These are phyloP conservation scores for Cotesia glomerata DNA, from an alignment of 1,140 invertebrate species.

Conservation along the genomic window DNA sequence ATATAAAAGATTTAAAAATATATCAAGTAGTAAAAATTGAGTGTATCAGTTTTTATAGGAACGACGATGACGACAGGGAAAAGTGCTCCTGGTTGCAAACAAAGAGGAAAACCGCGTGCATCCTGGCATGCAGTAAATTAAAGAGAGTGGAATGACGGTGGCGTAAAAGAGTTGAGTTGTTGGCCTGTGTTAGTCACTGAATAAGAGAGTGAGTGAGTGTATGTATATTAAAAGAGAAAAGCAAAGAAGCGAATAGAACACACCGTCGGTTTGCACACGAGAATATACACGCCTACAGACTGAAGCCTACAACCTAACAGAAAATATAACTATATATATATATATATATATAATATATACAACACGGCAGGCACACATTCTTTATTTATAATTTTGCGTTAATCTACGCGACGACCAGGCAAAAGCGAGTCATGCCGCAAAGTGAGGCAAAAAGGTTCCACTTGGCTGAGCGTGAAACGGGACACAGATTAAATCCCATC, in stretches of 20 bases:
- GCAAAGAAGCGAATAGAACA: too few species aligned
- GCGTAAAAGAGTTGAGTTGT: not conserved
- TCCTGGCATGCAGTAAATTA: not conserved
- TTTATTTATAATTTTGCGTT: slow-evolving; percentile 65
- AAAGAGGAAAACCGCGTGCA: not conserved
- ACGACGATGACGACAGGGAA: not conserved
- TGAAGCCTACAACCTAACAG: not conserved
- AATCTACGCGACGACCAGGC: slow-evolving; percentile 61
- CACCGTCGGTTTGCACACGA: not conserved
- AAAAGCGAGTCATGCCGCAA: slow-evolving; percentile 62
- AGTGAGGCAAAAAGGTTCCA: slow-evolving; percentile 64
- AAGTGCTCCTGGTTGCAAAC: slow-evolving; percentile 1
- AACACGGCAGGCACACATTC: slow-evolving; percentile 45
- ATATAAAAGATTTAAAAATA: too few species aligned
- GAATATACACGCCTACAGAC: not conserved
- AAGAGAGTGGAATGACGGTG: not conserved
- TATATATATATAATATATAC: too few species aligned
- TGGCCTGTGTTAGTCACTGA: too few species aligned
- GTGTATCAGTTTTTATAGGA: not conserved
- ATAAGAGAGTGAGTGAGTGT: not conserved
- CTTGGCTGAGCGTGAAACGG: slow-evolving; percentile 64
- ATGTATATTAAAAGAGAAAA: too few species aligned
- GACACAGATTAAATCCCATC: slow-evolving; percentile 66
- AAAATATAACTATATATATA: not conserved
- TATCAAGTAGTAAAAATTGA: not conserved